These are phyloP conservation scores for Venustaconcha ellipsiformis DNA, from an alignment of 1,140 invertebrate genomes.

Conservation along the genomic window DNA sequence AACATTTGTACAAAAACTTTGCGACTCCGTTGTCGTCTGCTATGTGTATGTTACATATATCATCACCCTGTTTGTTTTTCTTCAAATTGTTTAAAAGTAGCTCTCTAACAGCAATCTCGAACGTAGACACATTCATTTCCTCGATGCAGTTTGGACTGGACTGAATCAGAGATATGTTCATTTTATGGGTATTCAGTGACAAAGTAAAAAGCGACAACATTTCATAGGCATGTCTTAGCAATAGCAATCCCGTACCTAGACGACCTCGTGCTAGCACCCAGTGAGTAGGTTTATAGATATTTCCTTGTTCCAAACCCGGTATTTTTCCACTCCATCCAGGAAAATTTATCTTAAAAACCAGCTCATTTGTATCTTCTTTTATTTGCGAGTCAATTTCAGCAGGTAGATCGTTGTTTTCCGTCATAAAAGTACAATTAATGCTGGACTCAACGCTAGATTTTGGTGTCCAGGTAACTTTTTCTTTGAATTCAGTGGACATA, in stretches of 20 bases:
- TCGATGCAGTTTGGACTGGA: constrained; percentile 3
- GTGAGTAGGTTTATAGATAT: constrained; percentile 10
- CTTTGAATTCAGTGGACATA: too few relatives aligned
- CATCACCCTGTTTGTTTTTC: constrained; percentile 6
- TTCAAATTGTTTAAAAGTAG: constrained; percentile 24
- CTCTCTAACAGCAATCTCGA: constrained; percentile 12
- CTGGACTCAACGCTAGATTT: too few relatives aligned
- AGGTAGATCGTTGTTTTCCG: too few relatives aligned
- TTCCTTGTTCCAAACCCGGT: constrained; percentile 3
- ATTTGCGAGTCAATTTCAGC: too few relatives aligned
- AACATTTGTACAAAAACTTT: constrained; percentile 6
- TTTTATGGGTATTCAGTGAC: constrained; percentile 2
- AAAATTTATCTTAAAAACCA: too few relatives aligned
- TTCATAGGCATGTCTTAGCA: constrained; percentile 13
- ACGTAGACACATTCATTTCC: neutral
- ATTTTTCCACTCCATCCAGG: too few relatives aligned
- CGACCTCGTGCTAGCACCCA: constrained; percentile 23
- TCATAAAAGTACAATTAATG: too few relatives aligned
- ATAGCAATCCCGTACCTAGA: constrained; percentile 16
- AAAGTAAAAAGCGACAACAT: constrained; percentile 16
- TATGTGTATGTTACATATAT: constrained; percentile 14
- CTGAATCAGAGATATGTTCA: constrained; percentile 8
- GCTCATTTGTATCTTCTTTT: too few relatives aligned
- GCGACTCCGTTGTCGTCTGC: constrained; percentile 2
- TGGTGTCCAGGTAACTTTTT: too few relatives aligned